Conservation (phyloP, 2,888 invertebrate genomes). For the Sphaerophoria rueppellii region DNA sequence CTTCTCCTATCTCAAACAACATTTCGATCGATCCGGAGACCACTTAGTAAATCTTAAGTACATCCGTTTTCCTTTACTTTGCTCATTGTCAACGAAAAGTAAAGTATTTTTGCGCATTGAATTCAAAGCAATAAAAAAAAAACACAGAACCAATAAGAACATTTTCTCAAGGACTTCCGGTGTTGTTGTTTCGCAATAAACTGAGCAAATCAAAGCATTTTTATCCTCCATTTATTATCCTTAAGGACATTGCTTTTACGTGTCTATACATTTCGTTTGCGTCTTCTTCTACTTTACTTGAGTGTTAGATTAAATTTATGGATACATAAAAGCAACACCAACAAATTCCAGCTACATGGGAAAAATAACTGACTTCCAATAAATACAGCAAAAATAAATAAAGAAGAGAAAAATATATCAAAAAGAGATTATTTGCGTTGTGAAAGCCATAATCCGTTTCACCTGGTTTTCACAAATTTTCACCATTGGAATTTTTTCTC, state of each 20-base stretch:
- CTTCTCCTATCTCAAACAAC: constrained; percentile 3
- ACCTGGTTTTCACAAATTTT: constrained; percentile 4
- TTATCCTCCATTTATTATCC: constrained; percentile 33
- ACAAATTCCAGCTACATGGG: background rate
- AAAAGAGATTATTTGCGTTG: background rate
- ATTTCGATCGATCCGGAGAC: background rate
- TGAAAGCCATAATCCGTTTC: constrained; percentile 10
- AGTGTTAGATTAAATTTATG: constrained; percentile 14
- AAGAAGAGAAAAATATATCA: background rate
- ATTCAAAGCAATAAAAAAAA: background rate
- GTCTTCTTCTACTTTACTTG: background rate
- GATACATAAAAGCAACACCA: constrained; percentile 4
- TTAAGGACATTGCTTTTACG: constrained; percentile 9
- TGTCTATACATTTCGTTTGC: background rate
- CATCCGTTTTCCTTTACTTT: background rate
- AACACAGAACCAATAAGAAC: background rate
- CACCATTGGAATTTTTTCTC: background rate
- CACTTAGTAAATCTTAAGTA: constrained; percentile 21
- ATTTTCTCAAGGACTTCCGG: background rate
- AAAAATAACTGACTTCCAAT: background rate
- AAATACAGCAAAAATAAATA: background rate
- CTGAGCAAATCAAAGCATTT: constrained; percentile 27
- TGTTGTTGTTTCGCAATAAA: constrained; percentile 13
- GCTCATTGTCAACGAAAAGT: constrained; percentile 11
- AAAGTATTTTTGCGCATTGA: constrained; percentile 11